Base-by-base conservation (phyloP, 2,888 invertebrate genomes). In the Aproaerema taeniolella region DNA sequence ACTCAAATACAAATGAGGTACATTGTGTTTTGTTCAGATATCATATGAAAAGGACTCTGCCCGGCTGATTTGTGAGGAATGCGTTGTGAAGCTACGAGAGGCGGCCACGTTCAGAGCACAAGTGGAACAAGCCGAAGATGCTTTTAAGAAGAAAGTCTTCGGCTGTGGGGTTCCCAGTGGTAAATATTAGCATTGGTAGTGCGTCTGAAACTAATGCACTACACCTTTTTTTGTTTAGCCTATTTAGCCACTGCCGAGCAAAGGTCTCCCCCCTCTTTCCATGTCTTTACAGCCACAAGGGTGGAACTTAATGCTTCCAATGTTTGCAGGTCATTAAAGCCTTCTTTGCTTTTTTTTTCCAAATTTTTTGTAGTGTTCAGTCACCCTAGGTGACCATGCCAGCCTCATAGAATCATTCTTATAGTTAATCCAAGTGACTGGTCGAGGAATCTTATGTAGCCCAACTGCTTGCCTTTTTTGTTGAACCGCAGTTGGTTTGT, bases 61-160 rank as follows among this genome's bases (percentile, higher is more conserved):
- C 15, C 47, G 50, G 3, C 38, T 53, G 2, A 61, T 62, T 32
- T 57, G 57, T 2, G 49, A 57, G 5, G 32, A 39, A 0, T 59
- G 59, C 10, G 50, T 55, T 9, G 30, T 32, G 3, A 49, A 44
- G 17, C 44, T 59, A 2, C 37, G 49, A 1, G 37, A 43, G 8
- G 54, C 58, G 2, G 29, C 45, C 2, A 41, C 37, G 2, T 59
- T 57, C 16, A 52, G 47, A 25, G 24, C 28, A 16, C 49, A 46
- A 20, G 36, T 57, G 0, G 1, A 50, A 1, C 41, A 43, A 1
- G 15, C 48, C 6, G 54, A 53, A 17, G 31, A 38, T 32, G 3
- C 35, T 26, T 7, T 11, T 31, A 1, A 7, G 7, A 13, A 34
- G 28, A 28, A 14, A 6, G 2, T n/a, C 8, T 3, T 26, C 7